Evolutionary conservation across 2,888 invertebrate species (phyloP), one percentile per base, ranked within the genome.

Genomic region (Ariolimax columbianus): DNA sequence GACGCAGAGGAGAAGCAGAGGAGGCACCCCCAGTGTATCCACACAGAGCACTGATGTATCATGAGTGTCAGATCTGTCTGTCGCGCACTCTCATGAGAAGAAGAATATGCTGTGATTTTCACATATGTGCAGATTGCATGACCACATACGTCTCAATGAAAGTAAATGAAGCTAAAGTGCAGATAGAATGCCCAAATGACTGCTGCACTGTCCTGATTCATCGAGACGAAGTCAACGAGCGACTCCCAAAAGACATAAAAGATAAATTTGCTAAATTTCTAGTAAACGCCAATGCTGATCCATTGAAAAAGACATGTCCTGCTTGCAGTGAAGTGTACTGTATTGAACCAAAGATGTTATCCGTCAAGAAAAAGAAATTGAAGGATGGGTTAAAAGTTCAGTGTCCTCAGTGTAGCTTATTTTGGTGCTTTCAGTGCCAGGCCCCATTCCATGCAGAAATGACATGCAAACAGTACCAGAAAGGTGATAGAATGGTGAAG

Each of bases 341-440:
- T 30, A 63, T 88, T 30, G 84, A 86, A 14, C 80, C 78, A 17
- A 43, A 47, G 23, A 11, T 36, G 43, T 47, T 87, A 63, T 75
- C 77, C 19, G 19, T 59, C 6, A 85, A 82, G 26, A 83, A 86
- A 47, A 86, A 85, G 38, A 81, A 82, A 3, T n/a, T 79, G 26
- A 86, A 86, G 30, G 33, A 80, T 43, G 88, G 88, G 17, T 9
- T 89, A 26, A 85, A 86, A 70, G 91, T 94, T 23, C 87, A 86
- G 14, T 95, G 95, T 87, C 84, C 89, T 0, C 90, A 91, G 63
- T 95, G 95, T 86, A 51, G 88, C 4, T 89, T 94, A 33, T 87
- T 89, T 40, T 94, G 94, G 94, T 95, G 95, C 88, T 94, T 94
- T 88, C 88, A 89, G 4, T 95, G 95, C 83, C 94, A 94, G 85